Evolutionary conservation across 1,140 invertebrate species (phyloP).

Genomic region (Telenomus remus): DNA sequence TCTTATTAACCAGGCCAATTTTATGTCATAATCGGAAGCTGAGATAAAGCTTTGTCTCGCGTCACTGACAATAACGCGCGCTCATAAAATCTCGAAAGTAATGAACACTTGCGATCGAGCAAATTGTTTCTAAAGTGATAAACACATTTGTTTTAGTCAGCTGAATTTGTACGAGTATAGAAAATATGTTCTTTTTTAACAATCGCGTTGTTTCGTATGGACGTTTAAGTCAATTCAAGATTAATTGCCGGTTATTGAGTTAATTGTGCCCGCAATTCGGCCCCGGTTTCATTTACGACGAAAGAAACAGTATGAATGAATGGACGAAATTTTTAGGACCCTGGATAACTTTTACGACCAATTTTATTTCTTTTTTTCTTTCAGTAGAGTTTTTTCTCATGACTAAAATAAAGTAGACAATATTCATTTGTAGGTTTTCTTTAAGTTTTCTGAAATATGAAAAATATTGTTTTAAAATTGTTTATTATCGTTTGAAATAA

Average conservation of each 20-base stretch:
- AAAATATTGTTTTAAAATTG: too few relatives aligned
- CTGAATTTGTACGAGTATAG: conserved; percentile 19
- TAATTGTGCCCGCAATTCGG: conserved; percentile 50
- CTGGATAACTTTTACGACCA: conserved; percentile 1
- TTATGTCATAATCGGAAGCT: conserved; percentile 45
- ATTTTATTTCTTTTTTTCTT: too few relatives aligned
- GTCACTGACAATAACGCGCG: conserved; percentile 15
- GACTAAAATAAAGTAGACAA: too few relatives aligned
- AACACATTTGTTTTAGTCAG: conserved; percentile 11
- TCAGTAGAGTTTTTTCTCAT: too few relatives aligned
- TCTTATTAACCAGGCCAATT: conserved; percentile 40
- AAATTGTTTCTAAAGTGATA: conserved; percentile 28
- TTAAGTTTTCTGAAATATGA: too few relatives aligned
- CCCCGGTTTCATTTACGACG: conserved; percentile 5
- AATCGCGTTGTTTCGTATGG: conserved; percentile 29
- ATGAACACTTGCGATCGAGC: conserved; percentile 5
- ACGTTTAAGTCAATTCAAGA: conserved; percentile 48
- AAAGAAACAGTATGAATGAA: conserved; percentile 23
- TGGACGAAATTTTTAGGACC: conserved; percentile 22
- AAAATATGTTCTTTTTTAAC: too few relatives aligned
- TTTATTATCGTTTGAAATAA: too few relatives aligned
- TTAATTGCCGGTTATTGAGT: conserved; percentile 56
- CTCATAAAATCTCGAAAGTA: conserved; percentile 2
- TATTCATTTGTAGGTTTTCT: too few relatives aligned
- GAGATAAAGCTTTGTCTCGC: conserved; percentile 33